Evolutionary conservation across 1,140 invertebrate species (phyloP), one percentile per base, ranked within the genome.

Genomic region (Drosophila sulfurigaster): DNA sequence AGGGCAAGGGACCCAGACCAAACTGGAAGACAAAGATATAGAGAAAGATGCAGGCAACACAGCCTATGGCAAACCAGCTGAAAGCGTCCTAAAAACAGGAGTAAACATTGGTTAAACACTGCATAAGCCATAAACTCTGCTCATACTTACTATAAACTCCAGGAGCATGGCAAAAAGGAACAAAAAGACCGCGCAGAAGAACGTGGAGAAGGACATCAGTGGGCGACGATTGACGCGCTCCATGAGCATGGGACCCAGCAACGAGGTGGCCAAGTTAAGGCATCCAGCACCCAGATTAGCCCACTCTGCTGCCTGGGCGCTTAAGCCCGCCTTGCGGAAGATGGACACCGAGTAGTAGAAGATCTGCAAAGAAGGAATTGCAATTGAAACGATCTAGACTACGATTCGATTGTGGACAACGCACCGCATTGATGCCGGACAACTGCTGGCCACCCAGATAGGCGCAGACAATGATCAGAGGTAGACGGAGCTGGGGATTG

Each of bases 1-100:
- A 98, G 0, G 97, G 97, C 85, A 98, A 97, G 1, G 97, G 97
- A 5, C 96, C 96, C 13, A 97, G 93, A 1, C 97, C 97, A 49
- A 98, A 93, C 15, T 96, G 97, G 82, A 97, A 98, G 72, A 95
- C 95, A 15, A 97, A 93, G n/a, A 98, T 97, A 86, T 96, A 98
- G 3, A 94, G 78, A 30, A 96, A 92, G 1, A 96, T 95, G 10
- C 94, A 93, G 6, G 94, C 89, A 5, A 96, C 94, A 64, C 95
- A 96, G 2, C 95, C 74, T 78, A 94, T 94, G 64, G 94, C 94
- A 92, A 97, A 94, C 93, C 94, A 95, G 3, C 92, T 75, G n/a
- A 92, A 88, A n/a, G 75, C 49, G 30, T 94, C 82, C 96, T 96
- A 25, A 5, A 60, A 80, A 46, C 8, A 15, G 28, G 11, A 52